phyloP scores from a whole-genome alignment of 2,888 invertebrate genomes.

The Limnephilus auricula region DNA sequence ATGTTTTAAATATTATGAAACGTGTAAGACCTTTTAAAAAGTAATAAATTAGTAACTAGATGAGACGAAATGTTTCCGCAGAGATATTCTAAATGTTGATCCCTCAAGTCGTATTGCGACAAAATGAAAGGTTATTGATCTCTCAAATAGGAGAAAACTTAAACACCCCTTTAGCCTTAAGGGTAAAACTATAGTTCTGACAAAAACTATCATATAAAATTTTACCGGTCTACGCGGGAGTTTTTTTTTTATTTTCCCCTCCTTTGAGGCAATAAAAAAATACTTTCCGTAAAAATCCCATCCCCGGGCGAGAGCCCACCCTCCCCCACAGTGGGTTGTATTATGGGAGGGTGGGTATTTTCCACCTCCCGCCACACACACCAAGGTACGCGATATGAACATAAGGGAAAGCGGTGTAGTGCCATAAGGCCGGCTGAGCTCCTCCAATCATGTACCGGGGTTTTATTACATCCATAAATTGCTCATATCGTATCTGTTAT shows the following conservation, averaged over 20 bases:
- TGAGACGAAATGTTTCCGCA: neutral
- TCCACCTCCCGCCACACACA: slow-evolving; percentile 67
- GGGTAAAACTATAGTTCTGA: slow-evolving; percentile 55
- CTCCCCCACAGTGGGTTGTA: slow-evolving; percentile 25
- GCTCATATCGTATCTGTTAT: slow-evolving; percentile 79
- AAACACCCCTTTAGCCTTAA: slow-evolving; percentile 55
- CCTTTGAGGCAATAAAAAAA: slow-evolving; percentile 63
- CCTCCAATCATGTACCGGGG: slow-evolving; percentile 82
- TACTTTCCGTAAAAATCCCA: slow-evolving; percentile 67
- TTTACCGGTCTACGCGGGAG: slow-evolving; percentile 61
- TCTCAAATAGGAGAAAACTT: slow-evolving; percentile 51
- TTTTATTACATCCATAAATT: slow-evolving; percentile 92
- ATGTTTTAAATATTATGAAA: no score
- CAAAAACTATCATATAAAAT: slow-evolving; percentile 64
- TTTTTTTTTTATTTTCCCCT: slow-evolving; percentile 60
- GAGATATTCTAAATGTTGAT: neutral
- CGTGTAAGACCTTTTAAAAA: no score
- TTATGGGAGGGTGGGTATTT: neutral
- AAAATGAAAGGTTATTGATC: slow-evolving; percentile 54
- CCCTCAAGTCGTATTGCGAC: neutral
- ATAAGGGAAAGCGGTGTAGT: slow-evolving; percentile 77
- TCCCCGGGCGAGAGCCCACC: slow-evolving; percentile 67
- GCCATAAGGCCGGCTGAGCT: slow-evolving; percentile 64
- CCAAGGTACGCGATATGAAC: slow-evolving; percentile 75
- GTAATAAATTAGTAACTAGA: no score